Base-by-base conservation (phyloP, 2,888 invertebrate species). In the Selenia dentaria region DNA sequence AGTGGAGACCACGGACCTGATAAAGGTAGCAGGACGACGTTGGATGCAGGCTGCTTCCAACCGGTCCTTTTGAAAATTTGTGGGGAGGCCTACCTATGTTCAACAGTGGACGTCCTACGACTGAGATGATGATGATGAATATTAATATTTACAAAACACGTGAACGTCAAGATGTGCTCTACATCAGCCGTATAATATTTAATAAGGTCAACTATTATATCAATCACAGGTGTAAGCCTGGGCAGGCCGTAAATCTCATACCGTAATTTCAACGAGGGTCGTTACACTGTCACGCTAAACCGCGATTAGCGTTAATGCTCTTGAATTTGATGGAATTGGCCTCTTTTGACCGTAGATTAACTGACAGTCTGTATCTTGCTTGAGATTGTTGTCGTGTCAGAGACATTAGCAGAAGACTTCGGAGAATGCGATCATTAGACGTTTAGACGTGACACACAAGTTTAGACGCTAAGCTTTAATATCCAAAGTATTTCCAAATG, bases 241-340 rank as follows among this genome's bases (percentile, higher is more conserved):
- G 11, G 12, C 12, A 13, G 20, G 12, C 6, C 6, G 26, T 34
- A 34, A 9, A 8, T 18, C 22, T 37, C 37, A 5, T 18, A 11
- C 12, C 20, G 36, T 38, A 20, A 36, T 27, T 57, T 52, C 53
- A 55, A 57, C 56, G 28, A 33, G 20, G 43, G 48, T 29, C 22
- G 35, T 44, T 41, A 41, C 46, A 26, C 16, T 34, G 61, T 57
- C 69, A 69, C 57, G 67, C 62, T 51, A 64, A 58, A 48, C 41
- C 31, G 55, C 51, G 63, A 67, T 64, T 59, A 68, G 46, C 25
- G 44, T 10, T 48, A 47, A 49, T 39, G 42, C 20, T 40, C 36
- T 29, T 53, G 47, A 39, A 42, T 54, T 40, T 40, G 34, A 20
- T 36, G 36, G 31, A 41, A 42, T 25, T 41, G 47, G 22, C 37